Conservation (phyloP, 2,888 invertebrate species). For the Drosophila pegasa region DNA sequence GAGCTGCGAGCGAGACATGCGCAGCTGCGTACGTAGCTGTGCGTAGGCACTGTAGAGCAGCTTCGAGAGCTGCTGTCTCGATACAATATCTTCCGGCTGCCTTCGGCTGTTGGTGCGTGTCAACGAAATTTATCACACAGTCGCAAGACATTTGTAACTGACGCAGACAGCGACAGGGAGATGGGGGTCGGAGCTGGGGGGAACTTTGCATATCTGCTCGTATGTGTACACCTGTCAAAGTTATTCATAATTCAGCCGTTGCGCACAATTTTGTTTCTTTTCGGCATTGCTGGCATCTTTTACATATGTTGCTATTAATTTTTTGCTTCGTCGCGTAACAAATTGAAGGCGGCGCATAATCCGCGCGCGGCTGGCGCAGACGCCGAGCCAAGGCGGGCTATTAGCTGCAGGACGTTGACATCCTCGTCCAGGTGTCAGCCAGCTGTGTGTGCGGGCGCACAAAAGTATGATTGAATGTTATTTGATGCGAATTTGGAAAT, state of each 20-base stretch:
- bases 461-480: slow-evolving; percentile 71
- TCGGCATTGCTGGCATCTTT: slow-evolving; percentile 33
- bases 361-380: slow-evolving; percentile 32
- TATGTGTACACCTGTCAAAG: slow-evolving; percentile 55
- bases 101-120: slow-evolving; percentile 27
- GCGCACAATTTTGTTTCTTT: slow-evolving; percentile 16
- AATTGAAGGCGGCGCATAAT: slow-evolving; percentile 58
- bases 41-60: slow-evolving; percentile 19
- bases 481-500: slow-evolving; percentile 69
- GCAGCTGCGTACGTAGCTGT: slow-evolving; percentile 13
- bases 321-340: slow-evolving; percentile 52
- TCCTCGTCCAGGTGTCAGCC: slow-evolving; percentile 44
- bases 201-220: slow-evolving; percentile 64
- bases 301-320: slow-evolving; percentile 77
- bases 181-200: background rate
- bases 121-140: slow-evolving; percentile 72
- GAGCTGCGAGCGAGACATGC: slow-evolving; percentile 19
- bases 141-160: slow-evolving; percentile 70
- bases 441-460: slow-evolving; percentile 13
- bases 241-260: slow-evolving; percentile 68
- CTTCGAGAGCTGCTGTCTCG: slow-evolving; percentile 4
- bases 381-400: slow-evolving; percentile 38
- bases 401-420: slow-evolving; percentile 57
- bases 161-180: slow-evolving; percentile 29
- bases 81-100: slow-evolving; percentile 9